Conservation (phyloP, 1,140 invertebrate species). For the Drosophila persimilis region DNA sequence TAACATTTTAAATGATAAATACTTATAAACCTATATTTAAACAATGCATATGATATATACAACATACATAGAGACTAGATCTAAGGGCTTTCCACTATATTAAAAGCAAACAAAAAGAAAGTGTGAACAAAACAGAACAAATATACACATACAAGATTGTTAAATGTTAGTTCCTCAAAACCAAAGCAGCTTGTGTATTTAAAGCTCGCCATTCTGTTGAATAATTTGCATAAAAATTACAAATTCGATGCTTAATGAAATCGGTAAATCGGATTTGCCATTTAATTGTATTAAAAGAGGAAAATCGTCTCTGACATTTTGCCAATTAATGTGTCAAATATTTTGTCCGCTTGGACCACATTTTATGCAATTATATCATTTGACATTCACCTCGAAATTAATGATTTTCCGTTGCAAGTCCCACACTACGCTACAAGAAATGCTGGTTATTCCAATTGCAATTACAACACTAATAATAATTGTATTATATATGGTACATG, state of each 20-base stretch:
- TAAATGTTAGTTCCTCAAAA: slow-evolving; percentile 61
- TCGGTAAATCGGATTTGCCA: slow-evolving; percentile 6
- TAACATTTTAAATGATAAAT: slow-evolving; percentile 46
- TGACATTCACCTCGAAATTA: slow-evolving; percentile 22
- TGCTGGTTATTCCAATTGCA: slow-evolving; percentile 35
- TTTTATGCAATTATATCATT: slow-evolving; percentile 39
- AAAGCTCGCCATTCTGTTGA: slow-evolving; percentile 28
- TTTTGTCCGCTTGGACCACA: slow-evolving; percentile 37
- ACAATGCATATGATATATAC: slow-evolving; percentile 36
- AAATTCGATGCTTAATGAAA: not conserved
- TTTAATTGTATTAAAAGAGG: slow-evolving; percentile 28
- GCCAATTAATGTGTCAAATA: slow-evolving; percentile 39
- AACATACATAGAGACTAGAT: slow-evolving; percentile 46
- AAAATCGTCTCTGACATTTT: slow-evolving; percentile 34
- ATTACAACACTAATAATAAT: slow-evolving; percentile 49
- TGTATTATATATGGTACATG: slow-evolving; percentile 58
- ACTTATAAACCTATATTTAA: slow-evolving; percentile 38
- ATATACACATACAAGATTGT: slow-evolving; percentile 39
- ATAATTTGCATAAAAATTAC: slow-evolving; percentile 39
- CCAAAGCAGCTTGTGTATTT: slow-evolving; percentile 41
- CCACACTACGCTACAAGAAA: slow-evolving; percentile 1
- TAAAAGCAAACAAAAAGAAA: slow-evolving; percentile 30
- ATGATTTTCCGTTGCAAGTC: too few species aligned
- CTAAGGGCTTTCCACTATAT: slow-evolving; percentile 57
- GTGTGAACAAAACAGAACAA: slow-evolving; percentile 30